Evolutionary conservation across 2,888 invertebrate species (phyloP).

Genomic region (Cataglyphis altisquamis): DNA sequence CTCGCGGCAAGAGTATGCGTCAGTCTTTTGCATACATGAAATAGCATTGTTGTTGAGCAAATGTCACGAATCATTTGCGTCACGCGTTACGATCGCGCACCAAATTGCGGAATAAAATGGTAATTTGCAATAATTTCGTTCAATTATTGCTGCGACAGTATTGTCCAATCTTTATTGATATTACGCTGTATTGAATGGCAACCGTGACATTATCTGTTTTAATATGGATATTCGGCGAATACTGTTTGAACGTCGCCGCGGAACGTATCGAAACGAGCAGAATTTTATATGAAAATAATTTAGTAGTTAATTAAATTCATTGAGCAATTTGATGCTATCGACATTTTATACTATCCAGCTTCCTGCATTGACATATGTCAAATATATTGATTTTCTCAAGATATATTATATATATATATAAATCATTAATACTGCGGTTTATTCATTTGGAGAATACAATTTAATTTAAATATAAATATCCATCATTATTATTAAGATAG

Average conservation of each 20-base stretch:
- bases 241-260: slow-evolving; percentile 21
- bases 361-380: slow-evolving; percentile 26
- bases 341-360: slow-evolving; percentile 19
- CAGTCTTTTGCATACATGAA: slow-evolving; percentile 5
- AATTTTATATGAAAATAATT: slow-evolving; percentile 48
- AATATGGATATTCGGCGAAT: slow-evolving; percentile 30
- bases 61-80: slow-evolving; percentile 47
- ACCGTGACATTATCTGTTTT: slow-evolving; percentile 41
- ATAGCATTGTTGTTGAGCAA: slow-evolving; percentile 35
- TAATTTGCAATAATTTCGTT: slow-evolving; percentile 51
- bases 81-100: slow-evolving; percentile 39
- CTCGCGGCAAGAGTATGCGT: neutral
- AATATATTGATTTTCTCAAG: slow-evolving; percentile 5
- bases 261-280: slow-evolving; percentile 1
- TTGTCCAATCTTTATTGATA: slow-evolving; percentile 45
- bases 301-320: slow-evolving; percentile 46
- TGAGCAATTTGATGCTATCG: slow-evolving; percentile 15
- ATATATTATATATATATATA: neutral
- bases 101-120: slow-evolving; percentile 47
- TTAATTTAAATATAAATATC: slow-evolving; percentile 7
- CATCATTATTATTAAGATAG: slow-evolving; percentile 33
- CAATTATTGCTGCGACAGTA: slow-evolving; percentile 35
- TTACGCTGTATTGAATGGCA: slow-evolving; percentile 36
- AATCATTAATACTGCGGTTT: slow-evolving; percentile 14
- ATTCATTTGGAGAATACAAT: slow-evolving; percentile 10